Conservation (phyloP, 2,113 vertebrate genomes). For the Eulemur rufifrons region DNA sequence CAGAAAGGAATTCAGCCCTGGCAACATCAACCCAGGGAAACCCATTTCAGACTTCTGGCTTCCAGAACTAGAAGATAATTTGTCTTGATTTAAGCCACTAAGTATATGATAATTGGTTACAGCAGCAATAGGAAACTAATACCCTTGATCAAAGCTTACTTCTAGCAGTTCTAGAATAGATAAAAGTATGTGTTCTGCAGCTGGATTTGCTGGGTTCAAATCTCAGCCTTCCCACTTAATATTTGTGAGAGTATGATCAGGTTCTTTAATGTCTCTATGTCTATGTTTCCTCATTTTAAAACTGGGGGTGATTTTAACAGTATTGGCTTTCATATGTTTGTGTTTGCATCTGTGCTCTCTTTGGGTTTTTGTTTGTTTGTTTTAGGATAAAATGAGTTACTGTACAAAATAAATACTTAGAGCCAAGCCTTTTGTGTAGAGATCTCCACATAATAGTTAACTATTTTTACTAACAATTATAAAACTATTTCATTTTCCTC, state of each 20-base stretch:
- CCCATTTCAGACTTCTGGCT: background rate
- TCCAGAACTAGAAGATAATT: background rate
- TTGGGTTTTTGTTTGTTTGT: background rate
- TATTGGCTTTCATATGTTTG: background rate
- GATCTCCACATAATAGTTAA: background rate
- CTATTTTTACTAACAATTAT: background rate
- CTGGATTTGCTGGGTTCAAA: background rate
- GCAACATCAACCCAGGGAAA: background rate
- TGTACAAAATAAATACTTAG: background rate
- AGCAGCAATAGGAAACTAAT: background rate
- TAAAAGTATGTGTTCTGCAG: fast-evolving
- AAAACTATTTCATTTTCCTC: background rate
- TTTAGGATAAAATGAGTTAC: background rate
- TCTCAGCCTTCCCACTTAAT: too few species aligned
- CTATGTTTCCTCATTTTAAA: background rate
- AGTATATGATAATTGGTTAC: background rate
- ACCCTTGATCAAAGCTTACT: background rate
- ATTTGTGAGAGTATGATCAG: background rate
- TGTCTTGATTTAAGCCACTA: background rate
- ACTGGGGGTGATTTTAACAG: background rate
- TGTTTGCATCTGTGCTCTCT: background rate
- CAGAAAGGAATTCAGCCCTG: background rate
- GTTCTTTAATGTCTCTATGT: background rate
- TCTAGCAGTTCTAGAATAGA: background rate
- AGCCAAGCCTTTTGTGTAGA: background rate